Conservation (phyloP, 92 coral and sea anemone genomes). For the Pocillopora grandis region DNA sequence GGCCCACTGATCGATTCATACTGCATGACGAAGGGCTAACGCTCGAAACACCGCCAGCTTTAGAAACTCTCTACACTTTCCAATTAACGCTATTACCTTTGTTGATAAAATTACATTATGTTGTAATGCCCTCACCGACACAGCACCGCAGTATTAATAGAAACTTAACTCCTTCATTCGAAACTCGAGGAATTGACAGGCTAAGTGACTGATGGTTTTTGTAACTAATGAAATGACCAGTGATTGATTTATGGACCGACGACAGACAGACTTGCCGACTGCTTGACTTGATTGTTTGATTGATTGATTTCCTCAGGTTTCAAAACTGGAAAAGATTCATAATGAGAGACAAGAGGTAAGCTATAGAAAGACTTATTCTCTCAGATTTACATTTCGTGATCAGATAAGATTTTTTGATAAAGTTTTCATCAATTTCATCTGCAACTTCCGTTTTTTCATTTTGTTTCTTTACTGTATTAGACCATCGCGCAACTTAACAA, state of each 20-base stretch:
- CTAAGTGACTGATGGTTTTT: not conserved
- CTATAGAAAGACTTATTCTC: not conserved
- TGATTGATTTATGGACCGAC: not conserved
- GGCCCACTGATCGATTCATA: not conserved
- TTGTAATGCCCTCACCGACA: too few species aligned
- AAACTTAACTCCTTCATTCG: too few species aligned
- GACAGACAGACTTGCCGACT: not conserved
- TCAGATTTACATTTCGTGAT: too few species aligned
- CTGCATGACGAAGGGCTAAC: not conserved
- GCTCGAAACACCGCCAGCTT: not conserved
- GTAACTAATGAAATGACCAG: not conserved
- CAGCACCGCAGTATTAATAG: too few species aligned
- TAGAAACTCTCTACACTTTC: too few species aligned
- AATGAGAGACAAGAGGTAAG: constrained; percentile 82
- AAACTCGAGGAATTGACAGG: not conserved
- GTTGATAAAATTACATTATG: too few species aligned
- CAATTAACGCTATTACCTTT: too few species aligned
- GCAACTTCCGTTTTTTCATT: too few species aligned
- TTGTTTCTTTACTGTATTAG: constrained; percentile 45
- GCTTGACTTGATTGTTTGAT: not conserved
- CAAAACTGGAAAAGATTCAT: constrained; percentile 89
- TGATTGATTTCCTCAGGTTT: constrained; percentile 45
- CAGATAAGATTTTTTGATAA: too few species aligned
- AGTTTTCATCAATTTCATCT: too few species aligned
- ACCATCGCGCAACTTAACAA: constrained; percentile 83